Evolutionary conservation across 2,113 vertebrate species (phyloP), one percentile per base, ranked within the genome.

Genomic region (Pygoscelis adeliae): DNA sequence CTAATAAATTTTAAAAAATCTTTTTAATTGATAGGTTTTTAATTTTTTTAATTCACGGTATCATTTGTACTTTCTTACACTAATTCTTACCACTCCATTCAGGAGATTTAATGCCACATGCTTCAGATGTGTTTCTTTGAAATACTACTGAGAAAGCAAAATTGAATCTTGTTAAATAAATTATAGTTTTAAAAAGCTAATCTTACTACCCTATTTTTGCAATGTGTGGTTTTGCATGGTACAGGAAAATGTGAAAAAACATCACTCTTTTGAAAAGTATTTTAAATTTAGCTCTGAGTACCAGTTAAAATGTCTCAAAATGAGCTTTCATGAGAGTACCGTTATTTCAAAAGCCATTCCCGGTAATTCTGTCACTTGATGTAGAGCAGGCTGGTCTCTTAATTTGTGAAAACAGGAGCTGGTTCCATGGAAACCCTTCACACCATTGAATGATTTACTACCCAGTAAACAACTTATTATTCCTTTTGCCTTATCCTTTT

Each of bases 281-380:
- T 83, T 90, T 81, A 81, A 87, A 81, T 92, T 87, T 87, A 91
- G 50, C 61, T 92, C 13, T 12, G 29, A 76, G 63, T 50, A 46
- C 13, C 46, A 40, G 12, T 86, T 87, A 91, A 82, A 95, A 76
- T 63, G 50, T 30, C 71, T 84, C 56, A 87, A 84, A 94, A 91
- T 82, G n/a, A 87, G 83, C 36, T 80, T 89, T 82, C 58, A 49
- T 83, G n/a, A 84, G 90, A 83, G 63, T 38, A 76, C 44, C 13
- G 36, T 87, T 90, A 70, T 85, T 76, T 93, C 46, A 71, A 80
- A 94, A 92, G 77, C 78, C 59, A 78, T 95, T 97, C 95, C 82
- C 76, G 87, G 79, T 77, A 82, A 93, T 95, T 95, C 87, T 91
- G 58, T 49, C 63, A 62, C 47, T 79, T 70, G 56, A 84, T 49